Conservation (phyloP, 2,113 vertebrate species). For the Speoplatyrhinus poulsoni region DNA sequence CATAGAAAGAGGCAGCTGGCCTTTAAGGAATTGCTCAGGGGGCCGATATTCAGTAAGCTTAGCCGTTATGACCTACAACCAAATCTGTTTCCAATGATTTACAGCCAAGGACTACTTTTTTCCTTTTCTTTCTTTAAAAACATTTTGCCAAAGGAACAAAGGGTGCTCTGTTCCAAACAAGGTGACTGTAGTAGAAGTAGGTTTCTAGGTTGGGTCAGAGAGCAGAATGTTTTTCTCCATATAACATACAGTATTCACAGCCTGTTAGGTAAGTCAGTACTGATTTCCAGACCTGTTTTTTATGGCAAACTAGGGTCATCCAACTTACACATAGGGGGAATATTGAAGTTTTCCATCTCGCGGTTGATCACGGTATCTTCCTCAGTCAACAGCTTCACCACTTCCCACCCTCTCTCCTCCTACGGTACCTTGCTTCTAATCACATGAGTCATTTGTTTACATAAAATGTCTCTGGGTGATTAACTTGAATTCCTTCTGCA, state of each 20-base stretch:
- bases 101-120: constrained; percentile 42
- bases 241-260: constrained; percentile 12
- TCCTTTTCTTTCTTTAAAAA: constrained; percentile 34
- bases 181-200: constrained; percentile 32
- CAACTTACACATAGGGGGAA: constrained; percentile 3
- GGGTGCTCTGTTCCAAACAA: constrained; percentile 60
- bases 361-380: constrained; percentile 8
- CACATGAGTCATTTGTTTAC: constrained; percentile 42
- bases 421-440: neutral
- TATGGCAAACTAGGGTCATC: constrained; percentile 14
- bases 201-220: constrained; percentile 52
- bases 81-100: constrained; percentile 70
- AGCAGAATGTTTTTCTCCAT: constrained; percentile 43
- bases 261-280: constrained; percentile 16
- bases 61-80: constrained; percentile 51
- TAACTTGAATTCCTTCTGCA: constrained; percentile 55
- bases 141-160: constrained; percentile 62
- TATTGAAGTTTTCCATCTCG: neutral
- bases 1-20: constrained; percentile 21
- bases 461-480: constrained; percentile 39
- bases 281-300: constrained; percentile 36
- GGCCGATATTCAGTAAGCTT: constrained; percentile 40
- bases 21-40: constrained; percentile 9
- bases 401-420: constrained; percentile 12
- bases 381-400: constrained; percentile 8